These are phyloP conservation scores for Clarias pachynema DNA, from an alignment of 2,797 vertebrate genomes.

Conservation along the genomic window DNA sequence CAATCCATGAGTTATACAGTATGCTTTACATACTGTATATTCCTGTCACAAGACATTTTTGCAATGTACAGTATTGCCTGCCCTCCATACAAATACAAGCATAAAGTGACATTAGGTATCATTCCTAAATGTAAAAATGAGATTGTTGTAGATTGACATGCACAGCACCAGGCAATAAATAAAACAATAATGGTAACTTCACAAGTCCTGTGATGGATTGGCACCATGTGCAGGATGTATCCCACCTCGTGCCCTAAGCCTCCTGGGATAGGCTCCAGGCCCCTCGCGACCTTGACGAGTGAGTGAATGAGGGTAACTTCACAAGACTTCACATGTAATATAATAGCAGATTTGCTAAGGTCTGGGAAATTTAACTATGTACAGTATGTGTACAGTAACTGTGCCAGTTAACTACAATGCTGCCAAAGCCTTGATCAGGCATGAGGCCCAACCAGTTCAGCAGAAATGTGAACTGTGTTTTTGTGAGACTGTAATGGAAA, in stretches of 20 bases:
- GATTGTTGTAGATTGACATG: background rate
- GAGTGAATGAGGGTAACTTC: too few species aligned
- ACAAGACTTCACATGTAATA: too few species aligned
- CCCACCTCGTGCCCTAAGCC: too few species aligned
- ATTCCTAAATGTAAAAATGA: background rate
- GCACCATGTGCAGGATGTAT: too few species aligned
- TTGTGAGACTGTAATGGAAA: conserved; percentile 17
- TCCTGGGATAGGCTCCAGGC: too few species aligned
- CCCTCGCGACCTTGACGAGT: too few species aligned
- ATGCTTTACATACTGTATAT: background rate
- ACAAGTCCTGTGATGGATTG: too few species aligned
- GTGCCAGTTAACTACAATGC: conserved; percentile 7
- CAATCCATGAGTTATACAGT: conserved; percentile 31
- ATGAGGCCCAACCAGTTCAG: background rate
- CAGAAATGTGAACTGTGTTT: background rate
- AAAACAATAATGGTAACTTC: background rate
- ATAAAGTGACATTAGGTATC: background rate
- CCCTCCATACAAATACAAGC: background rate
- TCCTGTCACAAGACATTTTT: background rate
- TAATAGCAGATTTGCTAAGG: background rate
- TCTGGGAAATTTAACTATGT: conserved; percentile 14
- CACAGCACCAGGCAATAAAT: background rate
- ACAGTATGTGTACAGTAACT: too few species aligned
- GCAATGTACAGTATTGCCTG: background rate
- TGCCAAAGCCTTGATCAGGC: conserved; percentile 6